A percentile compares a stretch with the other conserved stretches of the same genome.
phyloP scores from a whole-genome alignment of 2,797 vertebrate species.

The Halcyon badia region DNA sequence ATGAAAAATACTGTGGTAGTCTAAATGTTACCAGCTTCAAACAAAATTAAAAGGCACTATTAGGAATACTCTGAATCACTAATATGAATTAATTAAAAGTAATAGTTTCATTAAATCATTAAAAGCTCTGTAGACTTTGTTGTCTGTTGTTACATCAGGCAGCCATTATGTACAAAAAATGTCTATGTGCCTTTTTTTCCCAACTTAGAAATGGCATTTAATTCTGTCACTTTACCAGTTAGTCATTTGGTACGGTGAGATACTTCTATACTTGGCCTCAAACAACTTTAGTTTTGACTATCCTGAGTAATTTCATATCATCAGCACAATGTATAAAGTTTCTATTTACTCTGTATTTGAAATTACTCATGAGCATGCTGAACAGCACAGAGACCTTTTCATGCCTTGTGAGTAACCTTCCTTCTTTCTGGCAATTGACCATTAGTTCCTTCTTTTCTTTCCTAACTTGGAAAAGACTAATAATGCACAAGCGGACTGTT shows the following conservation, averaged over 20 bases:
- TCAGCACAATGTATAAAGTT: background rate
- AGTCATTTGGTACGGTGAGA: background rate
- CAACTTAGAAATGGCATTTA: background rate
- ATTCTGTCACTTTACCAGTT: background rate
- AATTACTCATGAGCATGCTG: background rate
- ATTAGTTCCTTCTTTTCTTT: background rate
- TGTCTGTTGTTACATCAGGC: background rate
- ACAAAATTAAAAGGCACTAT: background rate
- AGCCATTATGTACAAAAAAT: background rate
- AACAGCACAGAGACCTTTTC: background rate
- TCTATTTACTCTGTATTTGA: background rate
- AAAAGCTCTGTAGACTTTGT: background rate
- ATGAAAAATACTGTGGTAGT: background rate
- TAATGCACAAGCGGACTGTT: background rate
- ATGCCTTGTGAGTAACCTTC: background rate
- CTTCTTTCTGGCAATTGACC: background rate
- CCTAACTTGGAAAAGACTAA: background rate
- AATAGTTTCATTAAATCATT: background rate
- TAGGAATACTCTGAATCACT: background rate
- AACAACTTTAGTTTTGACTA: background rate
- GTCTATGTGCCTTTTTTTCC: background rate
- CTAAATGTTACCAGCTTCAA: background rate
- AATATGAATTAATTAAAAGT: background rate
- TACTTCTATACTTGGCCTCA: background rate
- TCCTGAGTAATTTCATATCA: background rate